Evolutionary conservation across 2,888 invertebrate species (phyloP), one percentile per base, ranked within the genome.

Genomic region (Gibbula magus): DNA sequence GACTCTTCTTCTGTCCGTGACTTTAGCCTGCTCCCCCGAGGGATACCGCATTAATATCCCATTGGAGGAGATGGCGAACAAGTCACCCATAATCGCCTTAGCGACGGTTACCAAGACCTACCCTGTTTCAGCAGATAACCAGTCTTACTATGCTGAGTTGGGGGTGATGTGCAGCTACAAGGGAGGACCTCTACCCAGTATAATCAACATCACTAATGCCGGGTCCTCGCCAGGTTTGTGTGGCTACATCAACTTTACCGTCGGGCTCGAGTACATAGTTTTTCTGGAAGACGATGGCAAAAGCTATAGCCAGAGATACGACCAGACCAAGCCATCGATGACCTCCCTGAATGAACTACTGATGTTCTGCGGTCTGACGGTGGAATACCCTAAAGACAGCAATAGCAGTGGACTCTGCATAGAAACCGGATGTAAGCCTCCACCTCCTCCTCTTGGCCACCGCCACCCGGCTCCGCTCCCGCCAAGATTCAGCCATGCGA

Each of bases 81-180:
- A 3, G 32, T 32, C 70, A 1, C 18, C 35, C 0, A 70, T 70
- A 35, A 70, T 70, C 4, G 70, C 70, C 5, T 70, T 35, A 16
- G 70, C 39, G 7, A 70, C 32, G 4, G 70, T 70, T 2, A 35
- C 35, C 10, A 3, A 70, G 10, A 39, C 20, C 13, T 35, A n/a
- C 35, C 18, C 35, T 18, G 13, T 35, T 1, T 20, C 4, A 4
- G 4, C 4, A 0, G 29, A n/a, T 35, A 18, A 20, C 0, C 1
- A 18, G 10, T 18, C 70, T 39, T 76, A 76, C 54, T 39, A 22
- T 16, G 76, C 56, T 16, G 54, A 56, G 25, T 32, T 76, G 54
- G 25, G 32, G 1, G 76, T 78, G 73, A 54, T 16, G 39, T 78
- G 78, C n/a, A 56, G 56, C 13, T 78, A 73, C 52, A 78, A 78